A percentile compares a stretch with the other conserved stretches of the same genome.
phyloP scores from a whole-genome alignment of 2,113 vertebrate species.

The Aegotheles bennettii region DNA sequence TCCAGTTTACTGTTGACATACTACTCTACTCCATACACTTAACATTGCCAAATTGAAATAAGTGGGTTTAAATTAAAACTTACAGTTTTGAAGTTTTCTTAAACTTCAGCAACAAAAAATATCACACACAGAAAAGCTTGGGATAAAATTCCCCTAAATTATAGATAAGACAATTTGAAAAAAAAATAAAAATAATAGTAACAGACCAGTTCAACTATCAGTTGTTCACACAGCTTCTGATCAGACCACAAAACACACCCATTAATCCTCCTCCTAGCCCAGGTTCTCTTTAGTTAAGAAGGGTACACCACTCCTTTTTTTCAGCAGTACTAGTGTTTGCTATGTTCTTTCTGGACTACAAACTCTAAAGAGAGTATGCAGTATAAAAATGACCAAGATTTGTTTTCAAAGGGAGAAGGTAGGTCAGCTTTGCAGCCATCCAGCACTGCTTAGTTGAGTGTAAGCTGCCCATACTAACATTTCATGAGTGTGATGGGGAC shows the following conservation, averaged over 20 bases:
- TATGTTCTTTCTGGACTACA: neutral
- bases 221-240: neutral
- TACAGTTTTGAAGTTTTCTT: neutral
- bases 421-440: neutral
- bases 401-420: neutral
- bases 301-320: neutral
- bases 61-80: neutral
- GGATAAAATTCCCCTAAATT: neutral
- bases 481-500: neutral
- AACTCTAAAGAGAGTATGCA: neutral
- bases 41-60: neutral
- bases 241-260: neutral
- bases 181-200: neutral
- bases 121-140: neutral
- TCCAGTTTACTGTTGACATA: neutral
- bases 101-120: neutral
- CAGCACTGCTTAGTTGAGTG: neutral
- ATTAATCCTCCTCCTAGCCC: neutral
- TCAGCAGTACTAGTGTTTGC: neutral
- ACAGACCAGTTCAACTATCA: neutral
- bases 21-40: rapidly evolving
- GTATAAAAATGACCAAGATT: neutral
- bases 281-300: neutral
- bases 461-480: neutral
- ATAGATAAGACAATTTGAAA: neutral